A percentile compares a stretch with the other conserved stretches of the same genome.
Evolutionary conservation across 2,797 vertebrate genomes (phyloP).

Genomic region (Eospalax fontanierii): DNA sequence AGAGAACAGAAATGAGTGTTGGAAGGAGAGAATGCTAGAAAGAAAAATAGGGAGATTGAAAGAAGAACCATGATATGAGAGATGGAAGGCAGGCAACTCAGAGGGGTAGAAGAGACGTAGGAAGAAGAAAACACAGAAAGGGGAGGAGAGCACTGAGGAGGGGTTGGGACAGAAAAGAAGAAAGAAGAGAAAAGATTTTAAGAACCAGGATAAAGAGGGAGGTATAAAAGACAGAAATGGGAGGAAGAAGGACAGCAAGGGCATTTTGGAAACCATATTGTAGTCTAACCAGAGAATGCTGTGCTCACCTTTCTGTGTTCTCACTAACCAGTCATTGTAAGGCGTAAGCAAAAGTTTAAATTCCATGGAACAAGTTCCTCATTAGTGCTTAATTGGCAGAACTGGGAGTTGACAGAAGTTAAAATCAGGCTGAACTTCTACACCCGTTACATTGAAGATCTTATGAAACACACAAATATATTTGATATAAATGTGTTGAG

Average conservation of each 20-base stretch:
- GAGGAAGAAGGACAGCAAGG: background rate
- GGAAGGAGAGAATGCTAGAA: too few relatives aligned
- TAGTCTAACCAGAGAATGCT: background rate
- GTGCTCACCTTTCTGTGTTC: background rate
- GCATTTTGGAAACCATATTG: background rate
- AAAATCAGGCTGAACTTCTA: conserved; percentile 40
- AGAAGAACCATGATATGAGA: background rate
- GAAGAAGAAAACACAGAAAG: background rate
- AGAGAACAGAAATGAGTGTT: background rate
- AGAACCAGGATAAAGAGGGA: too few relatives aligned
- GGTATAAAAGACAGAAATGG: background rate
- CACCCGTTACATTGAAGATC: background rate
- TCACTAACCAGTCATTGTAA: background rate
- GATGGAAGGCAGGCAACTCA: background rate
- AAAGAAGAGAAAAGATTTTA: too few relatives aligned
- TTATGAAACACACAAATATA: background rate
- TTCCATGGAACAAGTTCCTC: conserved; percentile 38
- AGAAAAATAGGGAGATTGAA: too few relatives aligned
- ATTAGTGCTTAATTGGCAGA: conserved; percentile 57
- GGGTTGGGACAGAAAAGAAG: too few relatives aligned
- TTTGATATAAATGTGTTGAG: background rate
- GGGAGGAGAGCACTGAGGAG: background rate
- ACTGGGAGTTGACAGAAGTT: conserved; percentile 42
- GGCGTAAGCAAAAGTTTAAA: conserved; percentile 19
- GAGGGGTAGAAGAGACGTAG: background rate